phyloP scores from a whole-genome alignment of 2,113 vertebrate species.

The Heterochromis multidens region DNA sequence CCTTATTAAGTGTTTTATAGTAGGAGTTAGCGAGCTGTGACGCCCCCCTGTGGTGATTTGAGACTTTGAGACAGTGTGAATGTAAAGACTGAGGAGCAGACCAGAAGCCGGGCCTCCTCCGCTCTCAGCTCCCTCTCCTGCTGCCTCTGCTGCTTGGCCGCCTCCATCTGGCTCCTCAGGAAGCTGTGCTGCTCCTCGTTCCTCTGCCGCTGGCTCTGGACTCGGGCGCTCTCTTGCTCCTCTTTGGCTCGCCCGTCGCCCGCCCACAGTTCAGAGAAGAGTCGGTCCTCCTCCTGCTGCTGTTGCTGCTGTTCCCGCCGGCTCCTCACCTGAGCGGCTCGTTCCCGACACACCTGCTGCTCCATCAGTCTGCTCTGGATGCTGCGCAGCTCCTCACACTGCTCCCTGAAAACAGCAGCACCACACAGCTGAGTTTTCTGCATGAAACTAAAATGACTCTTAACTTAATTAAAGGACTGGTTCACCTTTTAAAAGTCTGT shows the following conservation, averaged over 20 bases:
- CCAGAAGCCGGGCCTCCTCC: conserved; percentile 80
- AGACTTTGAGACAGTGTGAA: not conserved
- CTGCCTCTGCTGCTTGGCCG: conserved; percentile 42
- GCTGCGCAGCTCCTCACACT: conserved; percentile 77
- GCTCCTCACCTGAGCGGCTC: conserved; percentile 75
- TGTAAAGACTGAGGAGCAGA: conserved; percentile 33
- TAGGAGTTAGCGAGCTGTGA: not conserved
- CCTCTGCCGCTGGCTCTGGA: conserved; percentile 21
- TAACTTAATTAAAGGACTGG: not conserved
- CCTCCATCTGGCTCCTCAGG: conserved; percentile 66
- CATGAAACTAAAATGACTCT: too few species aligned
- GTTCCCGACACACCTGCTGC: conserved; percentile 70
- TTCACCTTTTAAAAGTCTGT: not conserved
- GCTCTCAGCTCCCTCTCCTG: conserved; percentile 54
- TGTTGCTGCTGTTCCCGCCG: conserved; percentile 59
- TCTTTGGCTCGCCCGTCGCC: conserved; percentile 80
- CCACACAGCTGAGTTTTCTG: not conserved
- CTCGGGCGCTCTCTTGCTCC: conserved; percentile 36
- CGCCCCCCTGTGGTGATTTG: not conserved
- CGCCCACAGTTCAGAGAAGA: conserved; percentile 80
- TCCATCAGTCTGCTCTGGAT: conserved; percentile 34
- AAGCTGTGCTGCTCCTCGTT: conserved; percentile 32
- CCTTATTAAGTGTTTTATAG: not conserved
- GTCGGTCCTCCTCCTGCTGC: conserved; percentile 72
- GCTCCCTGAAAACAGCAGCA: conserved; percentile 66